A percentile compares a stretch with the other conserved stretches of the same genome.
Evolutionary conservation across 2,888 invertebrate genomes (phyloP).

Genomic region (Agrypnus murinus): DNA sequence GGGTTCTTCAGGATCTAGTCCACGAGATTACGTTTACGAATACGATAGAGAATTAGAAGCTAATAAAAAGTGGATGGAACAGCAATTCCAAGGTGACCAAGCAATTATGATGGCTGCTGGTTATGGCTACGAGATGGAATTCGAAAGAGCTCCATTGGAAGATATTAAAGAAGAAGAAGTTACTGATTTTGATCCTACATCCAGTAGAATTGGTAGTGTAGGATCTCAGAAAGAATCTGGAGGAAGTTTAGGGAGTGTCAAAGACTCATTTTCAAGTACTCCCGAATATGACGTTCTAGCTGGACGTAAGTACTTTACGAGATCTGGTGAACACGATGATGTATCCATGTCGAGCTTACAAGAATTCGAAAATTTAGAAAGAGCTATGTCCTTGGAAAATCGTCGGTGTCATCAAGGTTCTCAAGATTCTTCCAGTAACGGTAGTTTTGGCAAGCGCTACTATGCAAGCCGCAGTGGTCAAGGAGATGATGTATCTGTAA

Average conservation of each 20-base stretch:
- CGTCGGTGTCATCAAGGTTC: slow-evolving; percentile 84
- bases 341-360: slow-evolving; percentile 94
- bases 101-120: slow-evolving; percentile 76
- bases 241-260: slow-evolving; percentile 84
- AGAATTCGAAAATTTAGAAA: slow-evolving; percentile 95
- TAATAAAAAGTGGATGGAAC: slow-evolving; percentile 91
- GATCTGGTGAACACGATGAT: slow-evolving; percentile 92
- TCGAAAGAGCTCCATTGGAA: slow-evolving; percentile 88
- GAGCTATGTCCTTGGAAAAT: slow-evolving; percentile 87
- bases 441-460: slow-evolving; percentile 85
- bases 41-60: slow-evolving; percentile 80
- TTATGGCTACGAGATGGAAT: slow-evolving; percentile 83
- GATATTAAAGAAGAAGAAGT: slow-evolving; percentile 95
- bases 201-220: slow-evolving; percentile 83
- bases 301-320: slow-evolving; percentile 87
- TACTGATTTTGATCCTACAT: slow-evolving; percentile 86
- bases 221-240: slow-evolving; percentile 87
- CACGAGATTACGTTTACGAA: slow-evolving; percentile 68
- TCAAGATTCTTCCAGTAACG: slow-evolving; percentile 89
- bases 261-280: slow-evolving; percentile 92
- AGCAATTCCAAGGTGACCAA: slow-evolving; percentile 87
- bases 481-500: slow-evolving; percentile 89
- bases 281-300: slow-evolving; percentile 93
- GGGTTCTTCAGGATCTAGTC: slow-evolving; percentile 64
- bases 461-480: slow-evolving; percentile 81